These are phyloP conservation scores for Machimus atricapillus DNA, from an alignment of 2,888 invertebrate genomes.

Conservation along the genomic window DNA sequence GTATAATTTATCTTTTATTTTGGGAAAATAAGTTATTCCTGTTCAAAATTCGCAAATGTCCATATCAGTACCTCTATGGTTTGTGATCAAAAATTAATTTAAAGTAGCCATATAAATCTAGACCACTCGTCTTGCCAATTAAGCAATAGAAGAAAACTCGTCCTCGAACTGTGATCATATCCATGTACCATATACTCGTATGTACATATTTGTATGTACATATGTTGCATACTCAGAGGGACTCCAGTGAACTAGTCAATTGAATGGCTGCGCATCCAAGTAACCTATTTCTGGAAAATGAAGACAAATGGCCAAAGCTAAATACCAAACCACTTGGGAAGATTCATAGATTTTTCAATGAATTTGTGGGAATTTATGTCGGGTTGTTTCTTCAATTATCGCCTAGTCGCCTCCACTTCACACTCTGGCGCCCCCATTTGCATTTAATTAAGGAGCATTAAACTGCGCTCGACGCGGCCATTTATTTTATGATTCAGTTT, in stretches of 20 bases:
- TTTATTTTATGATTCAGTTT: neutral
- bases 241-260: neutral
- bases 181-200: too few relatives aligned
- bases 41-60: neutral
- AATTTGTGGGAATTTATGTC: constrained; percentile 7
- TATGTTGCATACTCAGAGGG: neutral
- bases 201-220: neutral
- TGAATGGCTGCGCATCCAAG: neutral
- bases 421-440: neutral
- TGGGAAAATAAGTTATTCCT: neutral
- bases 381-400: neutral
- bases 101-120: neutral
- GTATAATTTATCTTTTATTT: neutral
- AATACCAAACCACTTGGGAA: neutral
- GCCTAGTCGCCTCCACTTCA: neutral
- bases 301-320: constrained; percentile 3
- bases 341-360: constrained; percentile 7
- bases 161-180: neutral
- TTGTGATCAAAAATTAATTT: neutral
- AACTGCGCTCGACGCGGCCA: neutral
- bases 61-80: neutral
- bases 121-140: neutral
- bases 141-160: neutral
- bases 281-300: neutral
- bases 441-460: neutral